Conservation (phyloP, 2,888 invertebrate species). For the Neocrepidodera transversa region DNA sequence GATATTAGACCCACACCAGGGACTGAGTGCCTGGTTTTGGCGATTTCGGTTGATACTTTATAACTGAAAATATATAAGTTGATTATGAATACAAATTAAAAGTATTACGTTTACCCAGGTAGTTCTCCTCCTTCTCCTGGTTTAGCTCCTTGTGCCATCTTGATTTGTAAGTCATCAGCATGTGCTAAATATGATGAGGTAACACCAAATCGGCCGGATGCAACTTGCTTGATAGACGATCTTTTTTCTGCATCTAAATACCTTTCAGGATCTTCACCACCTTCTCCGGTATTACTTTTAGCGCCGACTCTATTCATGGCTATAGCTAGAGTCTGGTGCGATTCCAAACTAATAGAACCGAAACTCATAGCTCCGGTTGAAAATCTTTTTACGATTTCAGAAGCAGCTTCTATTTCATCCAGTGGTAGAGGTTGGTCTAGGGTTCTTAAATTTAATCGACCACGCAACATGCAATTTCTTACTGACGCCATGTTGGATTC, state of each 20-base stretch:
- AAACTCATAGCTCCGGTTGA: conserved; percentile 73
- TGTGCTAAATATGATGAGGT: conserved; percentile 97
- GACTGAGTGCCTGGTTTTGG: conserved; percentile 93
- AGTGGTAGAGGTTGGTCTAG: conserved; percentile 82
- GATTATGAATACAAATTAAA: conserved; percentile 1
- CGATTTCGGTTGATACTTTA: conserved; percentile 94
- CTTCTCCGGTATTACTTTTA: conserved; percentile 99
- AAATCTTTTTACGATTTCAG: conserved; percentile 95
- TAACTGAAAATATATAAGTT: conserved; percentile 56
- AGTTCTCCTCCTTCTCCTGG: conserved; percentile 99
- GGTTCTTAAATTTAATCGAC: conserved; percentile 87
- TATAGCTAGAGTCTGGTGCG: conserved; percentile 92
- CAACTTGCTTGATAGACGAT: conserved; percentile 98
- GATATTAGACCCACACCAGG: conserved; percentile 97
- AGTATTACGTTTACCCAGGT: conserved; percentile 66
- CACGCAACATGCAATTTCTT: conserved; percentile 86
- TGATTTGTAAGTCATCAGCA: conserved; percentile 98
- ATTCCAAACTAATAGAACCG: conserved; percentile 90
- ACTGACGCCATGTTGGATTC: conserved; percentile 89
- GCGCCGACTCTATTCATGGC: conserved; percentile 86
- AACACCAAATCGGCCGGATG: conserved; percentile 97
- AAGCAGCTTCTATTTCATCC: conserved; percentile 89
- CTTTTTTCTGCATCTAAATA: conserved; percentile 73
- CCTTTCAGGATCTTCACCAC: conserved; percentile 84
- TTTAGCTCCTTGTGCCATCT: conserved; percentile 99